Evolutionary conservation across 1,140 invertebrate species (phyloP).

Genomic region (Diprion similis): DNA sequence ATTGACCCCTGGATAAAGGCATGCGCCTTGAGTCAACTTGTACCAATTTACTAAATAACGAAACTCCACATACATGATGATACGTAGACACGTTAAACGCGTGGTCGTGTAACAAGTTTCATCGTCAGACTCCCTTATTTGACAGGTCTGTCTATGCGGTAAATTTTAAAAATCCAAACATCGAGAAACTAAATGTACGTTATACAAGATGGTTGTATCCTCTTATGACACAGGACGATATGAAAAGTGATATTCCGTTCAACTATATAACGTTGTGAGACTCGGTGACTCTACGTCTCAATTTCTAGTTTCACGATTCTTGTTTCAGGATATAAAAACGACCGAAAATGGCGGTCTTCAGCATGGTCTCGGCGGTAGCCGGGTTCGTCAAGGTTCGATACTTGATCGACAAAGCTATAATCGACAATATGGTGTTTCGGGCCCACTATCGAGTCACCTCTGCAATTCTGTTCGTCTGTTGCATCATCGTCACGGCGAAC

Average conservation of each 20-base stretch:
- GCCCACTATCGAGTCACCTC: slow-evolving; percentile 90
- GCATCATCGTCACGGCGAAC: slow-evolving; percentile 88
- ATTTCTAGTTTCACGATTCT: slow-evolving; percentile 35
- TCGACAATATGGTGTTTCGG: slow-evolving; percentile 90
- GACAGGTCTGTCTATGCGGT: too few relatives aligned
- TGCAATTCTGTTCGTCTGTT: slow-evolving; percentile 84
- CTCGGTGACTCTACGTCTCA: not conserved
- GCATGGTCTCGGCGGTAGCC: slow-evolving; percentile 82
- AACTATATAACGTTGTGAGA: not conserved
- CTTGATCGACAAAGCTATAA: slow-evolving; percentile 83
- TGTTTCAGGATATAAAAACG: slow-evolving; percentile 50
- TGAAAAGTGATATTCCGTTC: not conserved
- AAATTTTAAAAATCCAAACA: too few relatives aligned
- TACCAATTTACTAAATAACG: slow-evolving; percentile 49
- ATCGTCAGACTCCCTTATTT: too few relatives aligned
- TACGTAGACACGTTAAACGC: too few relatives aligned
- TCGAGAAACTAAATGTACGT: too few relatives aligned
- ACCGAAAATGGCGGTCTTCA: slow-evolving; percentile 78
- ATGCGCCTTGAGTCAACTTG: slow-evolving; percentile 33
- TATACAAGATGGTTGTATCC: too few relatives aligned
- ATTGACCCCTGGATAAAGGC: slow-evolving; percentile 41
- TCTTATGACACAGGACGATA: too few relatives aligned
- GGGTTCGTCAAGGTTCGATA: slow-evolving; percentile 87
- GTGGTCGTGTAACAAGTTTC: slow-evolving; percentile 24
- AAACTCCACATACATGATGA: too few relatives aligned